phyloP scores from a whole-genome alignment of 2,113 vertebrate genomes.

The Xyliphius kryptos region DNA sequence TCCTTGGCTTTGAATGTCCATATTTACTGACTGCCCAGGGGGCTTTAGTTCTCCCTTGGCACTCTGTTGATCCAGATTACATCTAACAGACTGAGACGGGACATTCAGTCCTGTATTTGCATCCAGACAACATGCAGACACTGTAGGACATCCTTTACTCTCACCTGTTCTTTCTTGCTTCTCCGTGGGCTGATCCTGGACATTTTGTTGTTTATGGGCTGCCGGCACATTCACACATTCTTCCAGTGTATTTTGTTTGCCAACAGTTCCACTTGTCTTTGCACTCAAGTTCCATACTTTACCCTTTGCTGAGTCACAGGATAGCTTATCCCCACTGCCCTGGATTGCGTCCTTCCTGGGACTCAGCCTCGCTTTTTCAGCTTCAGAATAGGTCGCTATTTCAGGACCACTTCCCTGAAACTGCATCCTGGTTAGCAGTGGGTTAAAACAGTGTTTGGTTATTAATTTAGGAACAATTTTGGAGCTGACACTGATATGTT shows the following conservation, averaged over 20 bases:
- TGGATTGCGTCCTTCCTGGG: conserved; percentile 26
- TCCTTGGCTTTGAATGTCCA: conserved; percentile 22
- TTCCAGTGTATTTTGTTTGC: no score
- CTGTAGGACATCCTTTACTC: conserved; percentile 22
- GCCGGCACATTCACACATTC: not conserved
- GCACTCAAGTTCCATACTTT: conserved; percentile 32
- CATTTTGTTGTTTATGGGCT: not conserved
- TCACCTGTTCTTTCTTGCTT: conserved; percentile 41
- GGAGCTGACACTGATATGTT: conserved; percentile 13
- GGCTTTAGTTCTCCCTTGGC: conserved; percentile 19
- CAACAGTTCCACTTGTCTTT: conserved; percentile 17
- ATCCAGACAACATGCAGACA: conserved; percentile 16
- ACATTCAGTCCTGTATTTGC: conserved; percentile 3
- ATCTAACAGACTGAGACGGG: not conserved
- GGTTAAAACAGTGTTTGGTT: conserved; percentile 34
- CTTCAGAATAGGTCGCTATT: conserved; percentile 26
- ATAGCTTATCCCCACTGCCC: conserved; percentile 32
- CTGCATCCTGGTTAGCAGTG: conserved; percentile 12
- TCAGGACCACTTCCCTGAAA: conserved; percentile 32
- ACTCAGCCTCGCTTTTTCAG: conserved; percentile 33
- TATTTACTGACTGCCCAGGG: conserved; percentile 25
- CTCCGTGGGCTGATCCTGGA: conserved; percentile 14
- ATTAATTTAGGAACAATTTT: conserved; percentile 30
- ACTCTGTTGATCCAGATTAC: conserved; percentile 1
- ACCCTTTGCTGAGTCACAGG: conserved; percentile 42